Percentiles rank a stretch among this genome's conserved stretches.
Evolutionary conservation across 2,113 vertebrate species (phyloP).

Genomic region (Callipepla squamata): DNA sequence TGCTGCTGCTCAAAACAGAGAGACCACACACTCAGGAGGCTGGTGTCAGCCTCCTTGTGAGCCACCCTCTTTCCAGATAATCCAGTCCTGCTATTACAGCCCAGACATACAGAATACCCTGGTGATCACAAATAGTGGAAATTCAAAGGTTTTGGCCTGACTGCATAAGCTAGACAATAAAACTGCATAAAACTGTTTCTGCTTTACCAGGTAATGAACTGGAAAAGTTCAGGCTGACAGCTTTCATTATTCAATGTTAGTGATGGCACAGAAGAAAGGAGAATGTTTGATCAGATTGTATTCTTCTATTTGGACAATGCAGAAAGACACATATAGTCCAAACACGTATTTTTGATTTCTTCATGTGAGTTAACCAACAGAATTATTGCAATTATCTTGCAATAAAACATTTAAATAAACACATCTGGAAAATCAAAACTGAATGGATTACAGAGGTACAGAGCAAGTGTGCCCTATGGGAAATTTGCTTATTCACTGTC

Average conservation of each 20-base stretch:
- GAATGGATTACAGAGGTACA: background rate
- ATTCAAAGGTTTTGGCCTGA: background rate
- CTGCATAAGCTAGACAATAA: background rate
- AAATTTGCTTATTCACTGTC: conserved; percentile 29
- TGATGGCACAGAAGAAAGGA: background rate
- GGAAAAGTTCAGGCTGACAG: background rate
- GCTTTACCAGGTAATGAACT: background rate
- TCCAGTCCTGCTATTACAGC: background rate
- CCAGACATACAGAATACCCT: background rate
- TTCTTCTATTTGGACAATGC: background rate
- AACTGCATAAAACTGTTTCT: background rate
- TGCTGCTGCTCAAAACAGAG: background rate
- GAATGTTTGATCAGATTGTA: background rate
- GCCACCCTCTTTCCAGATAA: background rate
- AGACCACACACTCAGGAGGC: background rate
- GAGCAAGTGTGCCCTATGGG: background rate
- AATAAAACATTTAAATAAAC: background rate
- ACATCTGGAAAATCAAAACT: background rate
- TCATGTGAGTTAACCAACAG: background rate
- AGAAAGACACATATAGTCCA: background rate
- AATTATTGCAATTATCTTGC: background rate
- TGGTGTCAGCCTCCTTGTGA: background rate
- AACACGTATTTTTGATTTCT: background rate
- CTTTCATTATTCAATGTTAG: background rate
- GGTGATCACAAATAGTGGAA: background rate